Conservation (phyloP, 2,888 invertebrate species). For the Deroplatys truncata region DNA sequence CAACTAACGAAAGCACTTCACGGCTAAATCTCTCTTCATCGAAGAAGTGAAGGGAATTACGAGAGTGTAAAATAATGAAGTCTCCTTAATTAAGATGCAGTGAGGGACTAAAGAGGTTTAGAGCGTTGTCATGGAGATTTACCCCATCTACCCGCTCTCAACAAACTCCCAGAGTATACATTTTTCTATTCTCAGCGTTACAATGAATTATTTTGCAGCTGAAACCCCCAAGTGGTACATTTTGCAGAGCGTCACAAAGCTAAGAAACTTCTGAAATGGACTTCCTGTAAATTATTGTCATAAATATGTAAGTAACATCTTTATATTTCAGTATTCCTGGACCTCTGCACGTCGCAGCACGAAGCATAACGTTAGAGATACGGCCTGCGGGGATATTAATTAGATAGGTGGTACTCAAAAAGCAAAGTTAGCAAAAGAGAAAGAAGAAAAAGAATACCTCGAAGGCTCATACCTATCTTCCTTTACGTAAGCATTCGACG, state of each 20-base stretch:
- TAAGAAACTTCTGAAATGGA: not conserved
- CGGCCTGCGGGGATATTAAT: not conserved
- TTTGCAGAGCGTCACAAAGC: not conserved
- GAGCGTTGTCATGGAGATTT: not conserved
- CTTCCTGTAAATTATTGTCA: not conserved
- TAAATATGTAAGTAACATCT: not conserved
- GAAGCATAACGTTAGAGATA: not conserved
- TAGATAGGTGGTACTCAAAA: not conserved
- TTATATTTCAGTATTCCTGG: not conserved
- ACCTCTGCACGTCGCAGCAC: not conserved
- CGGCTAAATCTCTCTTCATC: not conserved
- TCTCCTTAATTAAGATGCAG: not conserved
- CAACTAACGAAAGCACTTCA: not conserved
- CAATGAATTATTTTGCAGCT: not conserved
- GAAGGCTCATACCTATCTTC: too few relatives aligned
- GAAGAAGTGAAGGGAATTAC: not conserved
- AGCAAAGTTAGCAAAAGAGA: too few relatives aligned
- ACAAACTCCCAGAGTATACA: not conserved
- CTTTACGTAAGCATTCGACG: too few relatives aligned
- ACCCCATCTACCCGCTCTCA: not conserved
- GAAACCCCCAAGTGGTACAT: not conserved
- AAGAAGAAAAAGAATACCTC: too few relatives aligned
- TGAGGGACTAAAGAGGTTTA: not conserved
- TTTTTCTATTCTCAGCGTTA: not conserved
- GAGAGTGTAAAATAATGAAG: not conserved